Evolutionary conservation across 2,797 vertebrate genomes (phyloP).

Genomic region (Myotis pilosus): DNA sequence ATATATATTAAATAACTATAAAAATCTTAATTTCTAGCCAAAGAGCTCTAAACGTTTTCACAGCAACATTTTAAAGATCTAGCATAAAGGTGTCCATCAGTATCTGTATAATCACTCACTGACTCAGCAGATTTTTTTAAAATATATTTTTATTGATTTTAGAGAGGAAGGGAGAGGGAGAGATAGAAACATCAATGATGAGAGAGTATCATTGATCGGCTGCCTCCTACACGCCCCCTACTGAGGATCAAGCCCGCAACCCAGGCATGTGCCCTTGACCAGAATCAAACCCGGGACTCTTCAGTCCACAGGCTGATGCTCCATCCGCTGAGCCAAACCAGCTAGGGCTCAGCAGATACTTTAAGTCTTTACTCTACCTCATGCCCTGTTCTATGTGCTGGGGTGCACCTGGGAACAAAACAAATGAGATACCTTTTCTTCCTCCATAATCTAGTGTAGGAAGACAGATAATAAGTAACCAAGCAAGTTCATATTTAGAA

Average conservation of each 20-base stretch:
- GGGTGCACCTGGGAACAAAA: neutral
- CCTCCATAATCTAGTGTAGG: neutral
- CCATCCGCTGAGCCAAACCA: too few species aligned
- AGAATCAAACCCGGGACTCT: too few species aligned
- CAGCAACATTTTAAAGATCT: conserved; percentile 28
- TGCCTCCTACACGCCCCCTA: too few species aligned
- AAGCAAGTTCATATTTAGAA: neutral
- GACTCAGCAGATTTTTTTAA: neutral
- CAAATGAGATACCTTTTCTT: neutral
- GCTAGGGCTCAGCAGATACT: neutral
- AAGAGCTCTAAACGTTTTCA: conserved; percentile 41
- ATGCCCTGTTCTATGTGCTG: neutral
- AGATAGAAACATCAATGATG: too few species aligned
- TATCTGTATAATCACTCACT: neutral
- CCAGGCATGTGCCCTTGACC: too few species aligned
- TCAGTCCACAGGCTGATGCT: too few species aligned
- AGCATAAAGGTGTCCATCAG: neutral
- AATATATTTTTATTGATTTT: too few species aligned
- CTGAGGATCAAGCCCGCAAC: too few species aligned
- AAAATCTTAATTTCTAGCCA: conserved; percentile 41
- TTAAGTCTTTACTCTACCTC: neutral
- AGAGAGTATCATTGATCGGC: too few species aligned
- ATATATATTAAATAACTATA: neutral
- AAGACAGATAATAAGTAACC: neutral
- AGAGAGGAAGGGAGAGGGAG: too few species aligned